Percentiles rank a stretch among this genome's conserved stretches.
Evolutionary conservation across 2,797 vertebrate species (phyloP).

Genomic region (Anas capensis): DNA sequence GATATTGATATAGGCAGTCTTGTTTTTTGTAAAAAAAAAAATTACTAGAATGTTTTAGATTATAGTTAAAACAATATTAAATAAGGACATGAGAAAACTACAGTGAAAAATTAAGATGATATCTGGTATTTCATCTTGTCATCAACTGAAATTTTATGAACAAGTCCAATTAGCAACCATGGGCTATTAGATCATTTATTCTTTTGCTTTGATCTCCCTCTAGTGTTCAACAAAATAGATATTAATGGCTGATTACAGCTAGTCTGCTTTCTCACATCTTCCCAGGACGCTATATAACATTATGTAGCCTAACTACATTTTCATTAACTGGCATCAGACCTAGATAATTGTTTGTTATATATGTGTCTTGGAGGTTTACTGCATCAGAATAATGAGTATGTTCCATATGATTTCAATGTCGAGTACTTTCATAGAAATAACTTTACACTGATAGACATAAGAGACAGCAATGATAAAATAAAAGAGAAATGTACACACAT

Average conservation of each 20-base stretch:
- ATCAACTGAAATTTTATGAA: background rate
- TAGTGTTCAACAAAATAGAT: slow-evolving; percentile 41
- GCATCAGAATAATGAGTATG: background rate
- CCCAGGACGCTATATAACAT: background rate
- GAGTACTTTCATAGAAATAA: background rate
- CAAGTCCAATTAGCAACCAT: background rate
- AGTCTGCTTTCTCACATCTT: background rate
- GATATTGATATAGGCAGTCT: background rate
- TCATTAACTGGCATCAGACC: background rate
- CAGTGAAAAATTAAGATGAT: background rate
- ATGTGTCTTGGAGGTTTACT: background rate
- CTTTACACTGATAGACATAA: background rate
- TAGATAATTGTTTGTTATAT: background rate
- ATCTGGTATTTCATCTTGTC: background rate
- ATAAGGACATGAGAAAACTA: background rate
- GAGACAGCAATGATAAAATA: background rate
- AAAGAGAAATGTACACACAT: rapidly evolving
- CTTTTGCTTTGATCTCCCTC: slow-evolving; percentile 71
- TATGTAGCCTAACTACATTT: background rate
- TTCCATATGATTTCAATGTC: rapidly evolving
- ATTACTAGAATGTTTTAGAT: no score
- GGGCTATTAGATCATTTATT: background rate
- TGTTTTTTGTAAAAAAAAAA: no score
- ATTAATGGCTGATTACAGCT: background rate
- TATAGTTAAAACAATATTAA: background rate